phyloP scores from a whole-genome alignment of 2,888 invertebrate species.

The Rhimphoctona megacephalus region DNA sequence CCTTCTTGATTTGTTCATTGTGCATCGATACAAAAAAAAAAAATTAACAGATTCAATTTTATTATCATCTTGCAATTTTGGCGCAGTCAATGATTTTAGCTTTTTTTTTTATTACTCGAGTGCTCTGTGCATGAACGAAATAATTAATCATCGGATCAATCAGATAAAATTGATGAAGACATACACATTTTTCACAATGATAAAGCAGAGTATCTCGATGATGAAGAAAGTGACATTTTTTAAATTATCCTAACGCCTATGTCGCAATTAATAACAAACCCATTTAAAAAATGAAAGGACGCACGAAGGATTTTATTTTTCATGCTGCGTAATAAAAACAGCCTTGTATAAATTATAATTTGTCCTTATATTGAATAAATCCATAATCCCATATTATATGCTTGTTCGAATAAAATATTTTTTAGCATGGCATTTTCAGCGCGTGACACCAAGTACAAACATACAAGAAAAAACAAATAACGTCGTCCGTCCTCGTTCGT shows the following conservation, averaged over 20 bases:
- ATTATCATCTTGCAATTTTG: neutral
- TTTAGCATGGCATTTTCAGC: slow-evolving; percentile 80
- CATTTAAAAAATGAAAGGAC: too few relatives aligned
- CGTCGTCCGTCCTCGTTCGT: slow-evolving; percentile 52
- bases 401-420: slow-evolving; percentile 79
- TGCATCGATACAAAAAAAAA: neutral
- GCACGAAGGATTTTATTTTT: slow-evolving; percentile 24
- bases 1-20: neutral
- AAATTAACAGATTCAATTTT: neutral
- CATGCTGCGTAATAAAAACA: slow-evolving; percentile 32
- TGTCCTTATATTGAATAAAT: slow-evolving; percentile 45
- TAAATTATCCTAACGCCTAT: too few relatives aligned
- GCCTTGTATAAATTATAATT: slow-evolving; percentile 59
- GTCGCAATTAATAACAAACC: too few relatives aligned
- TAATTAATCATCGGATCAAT: neutral
- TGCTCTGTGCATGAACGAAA: neutral
- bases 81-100: neutral
- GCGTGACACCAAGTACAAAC: slow-evolving; percentile 64
- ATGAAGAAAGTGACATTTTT: neutral
- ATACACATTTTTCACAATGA: too few relatives aligned
- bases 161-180: neutral
- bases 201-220: too few relatives aligned
- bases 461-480: slow-evolving; percentile 23
- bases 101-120: neutral
- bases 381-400: slow-evolving; percentile 67